phyloP scores from a whole-genome alignment of 2,888 invertebrate species.

The Drymonia ruficornis region DNA sequence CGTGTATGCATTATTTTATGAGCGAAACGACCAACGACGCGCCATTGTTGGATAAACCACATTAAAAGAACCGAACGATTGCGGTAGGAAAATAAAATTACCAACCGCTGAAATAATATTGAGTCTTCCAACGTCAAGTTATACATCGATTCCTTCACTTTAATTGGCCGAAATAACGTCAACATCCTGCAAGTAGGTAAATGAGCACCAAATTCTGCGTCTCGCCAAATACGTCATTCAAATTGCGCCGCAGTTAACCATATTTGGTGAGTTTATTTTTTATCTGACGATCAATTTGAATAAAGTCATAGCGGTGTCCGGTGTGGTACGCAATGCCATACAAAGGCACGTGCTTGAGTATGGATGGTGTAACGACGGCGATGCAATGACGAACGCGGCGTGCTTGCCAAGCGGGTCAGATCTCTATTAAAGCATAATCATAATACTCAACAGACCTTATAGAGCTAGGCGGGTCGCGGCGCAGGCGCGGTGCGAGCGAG shows the following conservation, averaged over 20 bases:
- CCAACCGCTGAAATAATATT: background rate
- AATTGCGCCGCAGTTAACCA: conserved; percentile 51
- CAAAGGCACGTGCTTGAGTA: conserved; percentile 58
- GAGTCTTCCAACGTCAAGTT: background rate
- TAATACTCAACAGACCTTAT: conserved; percentile 60
- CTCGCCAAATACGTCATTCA: conserved; percentile 65
- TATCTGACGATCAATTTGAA: conserved; percentile 61
- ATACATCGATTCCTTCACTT: conserved; percentile 21
- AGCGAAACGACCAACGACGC: conserved; percentile 36
- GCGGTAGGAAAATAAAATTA: conserved; percentile 9
- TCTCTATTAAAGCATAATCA: conserved; percentile 61
- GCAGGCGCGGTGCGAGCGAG: conserved; percentile 57
- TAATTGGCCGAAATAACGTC: conserved; percentile 36
- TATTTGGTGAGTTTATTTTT: conserved; percentile 59
- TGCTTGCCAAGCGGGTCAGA: conserved; percentile 57
- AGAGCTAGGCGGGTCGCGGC: conserved; percentile 43
- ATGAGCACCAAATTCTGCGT: conserved; percentile 55
- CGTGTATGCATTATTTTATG: conserved; percentile 60
- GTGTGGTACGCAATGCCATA: conserved; percentile 60
- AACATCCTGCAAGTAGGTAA: conserved; percentile 37
- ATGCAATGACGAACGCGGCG: conserved; percentile 62
- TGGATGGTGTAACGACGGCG: conserved; percentile 50
- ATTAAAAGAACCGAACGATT: conserved; percentile 2
- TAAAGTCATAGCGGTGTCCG: conserved; percentile 71
- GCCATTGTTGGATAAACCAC: conserved; percentile 2